Evolutionary conservation across 2,888 invertebrate species (phyloP).

Genomic region (Tubulanus polymorphus): DNA sequence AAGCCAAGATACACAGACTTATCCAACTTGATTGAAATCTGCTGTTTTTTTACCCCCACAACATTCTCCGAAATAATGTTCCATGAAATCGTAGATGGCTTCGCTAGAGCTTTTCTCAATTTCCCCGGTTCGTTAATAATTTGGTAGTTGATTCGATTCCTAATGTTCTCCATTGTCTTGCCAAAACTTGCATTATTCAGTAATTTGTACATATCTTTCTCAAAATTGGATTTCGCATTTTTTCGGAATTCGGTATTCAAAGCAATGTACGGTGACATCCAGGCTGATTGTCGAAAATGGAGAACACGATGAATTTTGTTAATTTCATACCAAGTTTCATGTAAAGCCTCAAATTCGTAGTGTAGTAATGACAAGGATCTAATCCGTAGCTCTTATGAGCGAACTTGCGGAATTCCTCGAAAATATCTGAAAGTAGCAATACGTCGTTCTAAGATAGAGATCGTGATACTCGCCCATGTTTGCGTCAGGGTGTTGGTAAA

Average conservation of each 20-base stretch:
- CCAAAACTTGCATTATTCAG: background rate
- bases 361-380: background rate
- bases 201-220: background rate
- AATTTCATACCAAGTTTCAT: background rate
- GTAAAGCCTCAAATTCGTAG: background rate
- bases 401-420: background rate
- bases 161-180: background rate
- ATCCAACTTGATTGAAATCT: background rate
- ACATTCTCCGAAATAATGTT: background rate
- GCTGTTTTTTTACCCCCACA: background rate
- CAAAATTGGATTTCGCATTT: background rate
- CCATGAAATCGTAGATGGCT: background rate
- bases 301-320: background rate
- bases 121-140: background rate
- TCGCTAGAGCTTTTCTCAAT: background rate
- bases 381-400: background rate
- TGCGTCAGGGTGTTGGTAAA: background rate
- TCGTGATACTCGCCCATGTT: slow-evolving; percentile 17
- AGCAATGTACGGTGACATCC: background rate
- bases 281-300: background rate
- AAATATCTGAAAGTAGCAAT: slow-evolving; percentile 10
- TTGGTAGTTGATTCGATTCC: background rate
- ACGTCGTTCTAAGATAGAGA: slow-evolving; percentile 17
- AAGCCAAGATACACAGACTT: background rate
- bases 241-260: background rate